Evolutionary conservation across 1,140 invertebrate species (phyloP), one percentile per base, ranked within the genome.

Genomic region (Mylabris phalerata): DNA sequence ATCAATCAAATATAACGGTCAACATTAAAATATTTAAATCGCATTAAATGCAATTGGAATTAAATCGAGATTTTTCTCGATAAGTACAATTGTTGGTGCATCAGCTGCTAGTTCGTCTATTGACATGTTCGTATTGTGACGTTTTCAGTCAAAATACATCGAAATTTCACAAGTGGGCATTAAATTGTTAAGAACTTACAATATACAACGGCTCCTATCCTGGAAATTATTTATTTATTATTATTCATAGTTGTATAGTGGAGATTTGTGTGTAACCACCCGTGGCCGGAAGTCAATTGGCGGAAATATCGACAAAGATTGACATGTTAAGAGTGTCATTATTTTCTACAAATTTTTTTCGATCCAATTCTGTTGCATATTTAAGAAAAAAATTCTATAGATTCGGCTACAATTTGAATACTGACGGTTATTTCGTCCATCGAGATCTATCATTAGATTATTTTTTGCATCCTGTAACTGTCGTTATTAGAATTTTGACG

Each of bases 111-210:
- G 4, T 5, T 9, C 13, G 19, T 11, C 38, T 41, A 41, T 54
- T 54, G 51, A 54, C 40, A 43, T 54, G 44, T 54, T 42, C 42
- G 42, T 54, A 54, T 54, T 54, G 51, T 54, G 51, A 54, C 51
- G 46, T 46, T 32, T 45, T 54, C 42, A 27, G 51, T 54, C 51
- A 54, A 54, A 54, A 54, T 54, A 54, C 32, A 32, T 7, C 4
- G 4, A 32, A 19, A 19, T 41, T 40, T 40, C 51, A 46, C 51
- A 54, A 54, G 51, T 54, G 51, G 42, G 42, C 42, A 54, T 54
- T 54, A 54, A 54, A 38, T 32, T 32, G 43, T 25, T 19, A 13
- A 7, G 32, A 32, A 46, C 39, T 45, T 45, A 19, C 51, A 42
- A 52, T 50, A 40, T 40, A 26, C 51, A 54, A 51, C 49, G 49